Conservation (phyloP, 2,888 invertebrate species). For the Elysia crispata region DNA sequence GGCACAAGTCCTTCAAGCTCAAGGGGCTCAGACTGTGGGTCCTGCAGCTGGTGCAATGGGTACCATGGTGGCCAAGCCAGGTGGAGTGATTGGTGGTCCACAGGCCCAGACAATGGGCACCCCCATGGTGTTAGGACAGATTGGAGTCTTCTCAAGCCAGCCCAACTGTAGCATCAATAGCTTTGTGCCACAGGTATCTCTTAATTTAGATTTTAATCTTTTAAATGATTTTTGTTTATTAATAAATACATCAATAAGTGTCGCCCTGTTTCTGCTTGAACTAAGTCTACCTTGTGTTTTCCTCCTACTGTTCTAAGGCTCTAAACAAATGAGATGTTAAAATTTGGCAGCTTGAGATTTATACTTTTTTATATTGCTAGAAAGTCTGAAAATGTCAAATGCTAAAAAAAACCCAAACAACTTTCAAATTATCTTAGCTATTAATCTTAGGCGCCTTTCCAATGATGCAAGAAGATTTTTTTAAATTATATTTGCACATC, state of each 20-base stretch:
- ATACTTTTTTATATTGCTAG: too few species aligned
- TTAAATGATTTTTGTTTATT: neutral
- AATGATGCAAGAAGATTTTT: too few species aligned
- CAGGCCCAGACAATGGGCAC: slow-evolving; percentile 57
- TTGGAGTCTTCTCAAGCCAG: slow-evolving; percentile 62
- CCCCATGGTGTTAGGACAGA: slow-evolving; percentile 66
- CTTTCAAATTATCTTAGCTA: too few species aligned
- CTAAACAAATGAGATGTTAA: too few species aligned
- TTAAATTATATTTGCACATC: too few species aligned
- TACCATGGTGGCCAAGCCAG: slow-evolving; percentile 69
- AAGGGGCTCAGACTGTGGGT: slow-evolving; percentile 42
- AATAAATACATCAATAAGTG: neutral
- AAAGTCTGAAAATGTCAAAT: too few species aligned
- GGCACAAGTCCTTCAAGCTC: slow-evolving; percentile 43
- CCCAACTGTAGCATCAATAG: slow-evolving; percentile 51
- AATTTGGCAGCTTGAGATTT: too few species aligned
- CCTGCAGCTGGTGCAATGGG: slow-evolving; percentile 59
- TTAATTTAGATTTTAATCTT: slow-evolving; percentile 17
- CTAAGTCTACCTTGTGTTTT: too few species aligned
- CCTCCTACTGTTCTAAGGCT: too few species aligned
- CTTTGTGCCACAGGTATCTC: slow-evolving; percentile 58
- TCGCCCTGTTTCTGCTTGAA: too few species aligned
- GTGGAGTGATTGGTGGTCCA: slow-evolving; percentile 61
- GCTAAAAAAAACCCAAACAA: too few species aligned
- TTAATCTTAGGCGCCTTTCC: too few species aligned